phyloP scores from a whole-genome alignment of 2,113 vertebrate species.

The Natator depressus region DNA sequence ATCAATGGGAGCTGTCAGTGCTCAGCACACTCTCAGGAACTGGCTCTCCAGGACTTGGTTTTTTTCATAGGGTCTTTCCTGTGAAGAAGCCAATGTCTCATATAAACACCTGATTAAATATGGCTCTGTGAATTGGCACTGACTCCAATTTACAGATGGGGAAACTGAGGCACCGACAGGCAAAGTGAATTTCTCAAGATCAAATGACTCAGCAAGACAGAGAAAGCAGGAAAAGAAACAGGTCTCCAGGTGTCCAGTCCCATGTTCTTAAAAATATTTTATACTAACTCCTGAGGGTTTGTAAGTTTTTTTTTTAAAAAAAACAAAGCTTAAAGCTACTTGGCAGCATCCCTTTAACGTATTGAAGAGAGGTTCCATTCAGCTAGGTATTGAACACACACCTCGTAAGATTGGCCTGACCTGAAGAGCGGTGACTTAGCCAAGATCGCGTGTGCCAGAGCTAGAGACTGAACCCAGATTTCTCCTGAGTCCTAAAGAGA shows the following conservation, averaged over 20 bases:
- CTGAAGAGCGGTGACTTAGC: too few relatives aligned
- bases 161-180: neutral
- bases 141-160: neutral
- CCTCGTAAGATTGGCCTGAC: too few relatives aligned
- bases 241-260: rapidly evolving
- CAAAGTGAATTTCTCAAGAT: neutral
- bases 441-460: neutral
- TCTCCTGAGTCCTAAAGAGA: too few relatives aligned
- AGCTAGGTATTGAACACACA: neutral
- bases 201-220: neutral
- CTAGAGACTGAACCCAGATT: neutral
- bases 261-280: neutral
- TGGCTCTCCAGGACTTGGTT: too few relatives aligned
- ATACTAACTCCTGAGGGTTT: neutral
- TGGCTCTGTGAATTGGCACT: neutral
- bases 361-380: neutral
- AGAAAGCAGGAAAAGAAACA: neutral
- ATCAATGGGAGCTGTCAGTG: neutral
- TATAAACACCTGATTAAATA: neutral
- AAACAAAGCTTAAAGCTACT: neutral
- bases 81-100: neutral
- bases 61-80: neutral
- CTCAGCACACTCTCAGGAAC: neutral
- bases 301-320: neutral
- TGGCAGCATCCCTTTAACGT: neutral